phyloP scores from a whole-genome alignment of 2,888 invertebrate genomes.

The Hoplodrina ambigua region DNA sequence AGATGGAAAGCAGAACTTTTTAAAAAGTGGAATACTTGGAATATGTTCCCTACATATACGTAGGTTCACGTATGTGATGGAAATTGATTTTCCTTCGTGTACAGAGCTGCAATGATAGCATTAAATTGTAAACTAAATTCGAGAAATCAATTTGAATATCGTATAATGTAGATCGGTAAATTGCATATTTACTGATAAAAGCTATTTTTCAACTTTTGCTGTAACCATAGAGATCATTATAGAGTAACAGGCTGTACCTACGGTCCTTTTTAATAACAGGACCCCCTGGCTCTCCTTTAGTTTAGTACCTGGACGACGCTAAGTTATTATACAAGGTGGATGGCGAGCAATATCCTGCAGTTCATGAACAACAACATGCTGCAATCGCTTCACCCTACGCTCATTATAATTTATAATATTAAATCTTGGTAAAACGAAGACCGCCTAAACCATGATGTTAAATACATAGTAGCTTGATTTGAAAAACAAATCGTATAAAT shows the following conservation, averaged over 20 bases:
- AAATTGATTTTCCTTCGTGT: conserved; percentile 25
- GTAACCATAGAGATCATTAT: conserved; percentile 4
- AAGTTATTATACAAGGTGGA: conserved; percentile 21
- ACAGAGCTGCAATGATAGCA: conserved; percentile 21
- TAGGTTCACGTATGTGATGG: conserved; percentile 21
- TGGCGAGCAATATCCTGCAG: conserved; percentile 32
- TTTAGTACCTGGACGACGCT: conserved; percentile 28
- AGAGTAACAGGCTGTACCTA: neutral
- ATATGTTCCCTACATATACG: neutral
- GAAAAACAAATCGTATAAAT: conserved; percentile 24
- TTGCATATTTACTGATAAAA: neutral
- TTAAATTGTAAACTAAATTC: conserved; percentile 30
- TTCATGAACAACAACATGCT: conserved; percentile 17
- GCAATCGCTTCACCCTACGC: neutral
- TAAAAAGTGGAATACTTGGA: conserved; percentile 5
- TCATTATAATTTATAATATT: neutral
- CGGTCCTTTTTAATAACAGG: conserved; percentile 26
- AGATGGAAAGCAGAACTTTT: conserved; percentile 14
- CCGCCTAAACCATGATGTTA: neutral
- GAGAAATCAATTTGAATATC: conserved; percentile 34
- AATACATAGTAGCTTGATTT: neutral
- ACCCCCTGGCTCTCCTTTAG: conserved; percentile 23
- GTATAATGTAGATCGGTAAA: neutral
- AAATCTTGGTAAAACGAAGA: neutral
- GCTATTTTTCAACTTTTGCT: conserved; percentile 15